A percentile compares a stretch with the other conserved stretches of the same genome.
phyloP scores from a whole-genome alignment of 30 jellyfish, hydroid and myxozoan species.

The Mastigias papua region DNA sequence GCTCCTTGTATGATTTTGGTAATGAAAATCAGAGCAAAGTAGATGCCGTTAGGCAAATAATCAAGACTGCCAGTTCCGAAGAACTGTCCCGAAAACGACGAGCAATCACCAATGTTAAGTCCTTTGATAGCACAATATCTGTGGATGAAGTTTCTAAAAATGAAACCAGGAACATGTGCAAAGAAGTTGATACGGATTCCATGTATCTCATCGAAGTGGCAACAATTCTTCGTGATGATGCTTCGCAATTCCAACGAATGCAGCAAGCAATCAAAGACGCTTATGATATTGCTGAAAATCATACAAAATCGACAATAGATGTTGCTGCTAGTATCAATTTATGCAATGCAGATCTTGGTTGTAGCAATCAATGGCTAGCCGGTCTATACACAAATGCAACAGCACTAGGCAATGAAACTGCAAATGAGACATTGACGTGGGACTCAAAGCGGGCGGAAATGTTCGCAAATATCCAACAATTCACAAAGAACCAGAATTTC shows the following conservation, averaged over 20 bases:
- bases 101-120: not conserved
- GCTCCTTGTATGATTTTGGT: slow-evolving; percentile 15
- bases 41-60: slow-evolving; percentile 35
- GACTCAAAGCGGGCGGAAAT: slow-evolving; percentile 20
- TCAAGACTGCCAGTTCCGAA: not conserved
- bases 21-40: slow-evolving; percentile 34
- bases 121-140: not conserved
- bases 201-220: slow-evolving; percentile 36
- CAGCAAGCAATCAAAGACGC: slow-evolving; percentile 25
- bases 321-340: not conserved
- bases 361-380: slow-evolving; percentile 40
- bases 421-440: slow-evolving; percentile 46
- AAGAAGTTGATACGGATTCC: not conserved
- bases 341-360: slow-evolving; percentile 14
- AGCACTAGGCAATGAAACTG: not conserved
- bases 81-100: slow-evolving; percentile 38
- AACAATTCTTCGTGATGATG: not conserved
- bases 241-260: slow-evolving; percentile 15
- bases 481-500: slow-evolving; percentile 31
- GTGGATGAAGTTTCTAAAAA: slow-evolving; percentile 31
- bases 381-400: slow-evolving; percentile 26
- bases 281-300: not conserved
- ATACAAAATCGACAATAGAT: slow-evolving; percentile 13
- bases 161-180: slow-evolving; percentile 27
- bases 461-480: slow-evolving; percentile 21